Evolutionary conservation across 2,888 invertebrate species (phyloP).

Genomic region (Drosophila acutilabella): DNA sequence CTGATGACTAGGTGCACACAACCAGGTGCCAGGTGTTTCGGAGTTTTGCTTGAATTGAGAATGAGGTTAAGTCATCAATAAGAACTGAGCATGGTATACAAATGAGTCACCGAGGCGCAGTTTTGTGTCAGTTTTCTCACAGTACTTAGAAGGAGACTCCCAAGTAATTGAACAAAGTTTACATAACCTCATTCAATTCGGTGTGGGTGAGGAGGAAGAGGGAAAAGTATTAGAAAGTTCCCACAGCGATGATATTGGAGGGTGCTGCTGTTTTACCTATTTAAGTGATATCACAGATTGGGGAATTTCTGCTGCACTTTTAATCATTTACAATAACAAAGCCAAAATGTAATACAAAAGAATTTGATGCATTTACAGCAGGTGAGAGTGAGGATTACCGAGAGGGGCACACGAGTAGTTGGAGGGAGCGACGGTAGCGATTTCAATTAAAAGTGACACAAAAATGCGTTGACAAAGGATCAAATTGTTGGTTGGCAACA

Average conservation of each 20-base stretch:
- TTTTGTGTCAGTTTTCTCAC: conserved; percentile 67
- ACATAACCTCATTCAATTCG: conserved; percentile 64
- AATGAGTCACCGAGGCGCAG: conserved; percentile 70
- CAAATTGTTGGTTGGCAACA: conserved; percentile 34
- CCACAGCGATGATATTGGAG: conserved; percentile 53
- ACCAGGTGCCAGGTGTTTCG: conserved; percentile 66
- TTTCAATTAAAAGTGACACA: conserved; percentile 78
- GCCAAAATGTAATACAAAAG: conserved; percentile 46
- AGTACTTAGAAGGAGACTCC: conserved; percentile 62
- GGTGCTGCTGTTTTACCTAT: conserved; percentile 30
- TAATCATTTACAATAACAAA: conserved; percentile 76
- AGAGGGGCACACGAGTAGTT: background rate
- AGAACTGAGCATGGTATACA: conserved; percentile 54
- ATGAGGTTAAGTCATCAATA: conserved; percentile 79
- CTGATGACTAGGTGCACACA: conserved; percentile 30
- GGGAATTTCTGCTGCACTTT: conserved; percentile 58
- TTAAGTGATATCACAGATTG: conserved; percentile 25
- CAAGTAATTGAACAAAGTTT: conserved; percentile 67
- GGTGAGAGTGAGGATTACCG: conserved; percentile 48
- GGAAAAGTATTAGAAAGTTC: conserved; percentile 73
- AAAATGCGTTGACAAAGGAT: conserved; percentile 66
- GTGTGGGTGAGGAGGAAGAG: background rate
- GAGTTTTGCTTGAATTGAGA: conserved; percentile 31
- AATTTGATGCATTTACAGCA: conserved; percentile 72
- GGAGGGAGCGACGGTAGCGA: conserved; percentile 47